phyloP scores from a whole-genome alignment of 2,113 vertebrate species.

The Pomatorhinus ruficollis region DNA sequence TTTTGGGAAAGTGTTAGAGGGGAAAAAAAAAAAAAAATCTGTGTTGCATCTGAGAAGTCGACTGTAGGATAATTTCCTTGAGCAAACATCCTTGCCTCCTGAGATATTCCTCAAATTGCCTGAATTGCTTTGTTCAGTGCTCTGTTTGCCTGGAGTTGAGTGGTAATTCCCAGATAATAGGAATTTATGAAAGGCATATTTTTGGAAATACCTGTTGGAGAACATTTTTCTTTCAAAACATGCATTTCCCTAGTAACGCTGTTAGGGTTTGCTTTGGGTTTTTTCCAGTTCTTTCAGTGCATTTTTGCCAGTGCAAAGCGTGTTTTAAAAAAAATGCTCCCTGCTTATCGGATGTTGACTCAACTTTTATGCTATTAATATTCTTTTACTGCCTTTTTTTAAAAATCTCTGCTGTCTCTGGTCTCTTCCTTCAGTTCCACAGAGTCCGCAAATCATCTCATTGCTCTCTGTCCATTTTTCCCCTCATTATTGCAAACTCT shows the following conservation, averaged over 20 bases:
- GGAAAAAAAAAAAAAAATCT: background rate
- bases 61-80: slow-evolving; percentile 1
- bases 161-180: background rate
- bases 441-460: background rate
- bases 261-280: background rate
- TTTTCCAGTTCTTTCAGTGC: background rate
- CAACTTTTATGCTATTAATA: background rate
- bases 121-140: background rate
- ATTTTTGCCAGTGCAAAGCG: background rate
- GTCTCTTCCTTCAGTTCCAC: background rate
- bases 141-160: slow-evolving; percentile 20
- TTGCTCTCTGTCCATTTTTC: background rate
- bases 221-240: background rate
- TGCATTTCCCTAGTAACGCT: background rate
- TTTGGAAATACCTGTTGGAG: background rate
- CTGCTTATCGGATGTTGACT: background rate
- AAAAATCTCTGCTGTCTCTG: background rate
- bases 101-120: background rate
- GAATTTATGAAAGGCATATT: background rate
- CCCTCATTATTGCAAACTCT: background rate
- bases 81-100: slow-evolving; percentile 6
- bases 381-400: background rate
- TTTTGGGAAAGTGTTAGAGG: background rate
- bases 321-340: background rate
- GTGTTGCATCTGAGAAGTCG: background rate